These are phyloP conservation scores for Bradypodion ventrale DNA, from an alignment of 2,797 vertebrate genomes.

Conservation along the genomic window DNA sequence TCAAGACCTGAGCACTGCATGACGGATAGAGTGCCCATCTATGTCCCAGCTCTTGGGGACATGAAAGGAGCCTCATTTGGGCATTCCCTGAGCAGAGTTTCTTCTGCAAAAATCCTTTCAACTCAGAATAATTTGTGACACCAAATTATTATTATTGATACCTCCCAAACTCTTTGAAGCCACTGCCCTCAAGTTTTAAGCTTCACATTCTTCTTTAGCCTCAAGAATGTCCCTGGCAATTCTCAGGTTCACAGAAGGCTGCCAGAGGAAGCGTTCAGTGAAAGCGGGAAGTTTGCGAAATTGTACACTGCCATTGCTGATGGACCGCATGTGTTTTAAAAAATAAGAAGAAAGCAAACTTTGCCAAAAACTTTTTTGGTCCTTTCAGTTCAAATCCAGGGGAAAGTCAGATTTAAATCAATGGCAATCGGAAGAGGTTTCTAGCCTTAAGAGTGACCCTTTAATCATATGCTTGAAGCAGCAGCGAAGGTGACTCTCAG, in stretches of 20 bases:
- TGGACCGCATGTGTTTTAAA: no score
- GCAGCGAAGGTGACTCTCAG: background rate
- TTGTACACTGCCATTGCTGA: background rate
- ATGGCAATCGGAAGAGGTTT: background rate
- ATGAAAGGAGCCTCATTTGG: no score
- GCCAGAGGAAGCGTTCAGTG: background rate
- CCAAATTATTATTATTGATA: no score
- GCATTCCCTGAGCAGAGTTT: no score
- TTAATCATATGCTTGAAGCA: no score
- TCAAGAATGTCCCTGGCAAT: background rate
- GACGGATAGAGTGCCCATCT: no score
- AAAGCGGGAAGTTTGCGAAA: background rate
- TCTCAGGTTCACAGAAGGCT: background rate
- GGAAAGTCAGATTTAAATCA: background rate
- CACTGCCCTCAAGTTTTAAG: background rate
- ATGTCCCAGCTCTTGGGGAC: no score
- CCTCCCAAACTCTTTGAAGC: background rate
- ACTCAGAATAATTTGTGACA: no score
- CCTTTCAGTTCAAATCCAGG: background rate
- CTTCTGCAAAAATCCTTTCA: no score
- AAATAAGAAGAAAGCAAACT: background rate
- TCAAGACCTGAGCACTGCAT: no score
- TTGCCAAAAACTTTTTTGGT: background rate
- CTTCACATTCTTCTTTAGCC: background rate
- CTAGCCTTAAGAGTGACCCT: no score